Evolutionary conservation across 2,888 invertebrate species (phyloP), one percentile per base, ranked within the genome.

Genomic region (Thelaira solivaga): DNA sequence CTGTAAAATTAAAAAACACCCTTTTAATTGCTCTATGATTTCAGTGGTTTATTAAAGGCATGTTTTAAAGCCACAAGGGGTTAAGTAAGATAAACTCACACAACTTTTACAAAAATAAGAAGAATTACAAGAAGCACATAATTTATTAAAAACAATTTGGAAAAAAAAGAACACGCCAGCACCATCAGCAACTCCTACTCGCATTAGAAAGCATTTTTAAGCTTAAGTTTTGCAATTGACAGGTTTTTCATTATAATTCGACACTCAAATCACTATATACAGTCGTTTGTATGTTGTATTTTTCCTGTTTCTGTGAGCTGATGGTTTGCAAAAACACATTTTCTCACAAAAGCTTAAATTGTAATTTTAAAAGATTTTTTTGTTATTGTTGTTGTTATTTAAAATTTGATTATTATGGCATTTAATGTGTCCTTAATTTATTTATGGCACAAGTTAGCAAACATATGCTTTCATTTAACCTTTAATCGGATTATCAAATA

Each of bases 1-100:
- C 53, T 62, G 53, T 24, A 36, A 72, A 65, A 65, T 65, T 69
- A 53, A 65, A 74, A 69, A 78, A 78, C 78, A 78, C 78, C 78
- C 78, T 74, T 61, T 74, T 71, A 74, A 74, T 74, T 69, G 69
- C 36, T 53, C 61, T 47, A 65, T 61, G 59, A 74, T 74, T 69
- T 73, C 53, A 43, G 45, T 53, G 69, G 64, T 74, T 68, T 61
- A 67, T 74, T 47, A 45, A 39, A 39, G 36, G n/a, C 22, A 45
- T 45, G 22, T 61, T n/a, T n/a, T 41, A 47, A 55, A 64, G 16
- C 53, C 45, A 53, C 36, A 26, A 36, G 18, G 22, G 16, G n/a
- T n/a, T n/a, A n/a, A n/a, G n/a, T n/a, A n/a, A n/a, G n/a, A n/a
- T n/a, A n/a, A n/a, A n/a, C n/a, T n/a, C n/a, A n/a, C n/a, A n/a